Evolutionary conservation across 2,113 vertebrate genomes (phyloP), one percentile per base, ranked within the genome.

Genomic region (Deroptyus accipitrinus): DNA sequence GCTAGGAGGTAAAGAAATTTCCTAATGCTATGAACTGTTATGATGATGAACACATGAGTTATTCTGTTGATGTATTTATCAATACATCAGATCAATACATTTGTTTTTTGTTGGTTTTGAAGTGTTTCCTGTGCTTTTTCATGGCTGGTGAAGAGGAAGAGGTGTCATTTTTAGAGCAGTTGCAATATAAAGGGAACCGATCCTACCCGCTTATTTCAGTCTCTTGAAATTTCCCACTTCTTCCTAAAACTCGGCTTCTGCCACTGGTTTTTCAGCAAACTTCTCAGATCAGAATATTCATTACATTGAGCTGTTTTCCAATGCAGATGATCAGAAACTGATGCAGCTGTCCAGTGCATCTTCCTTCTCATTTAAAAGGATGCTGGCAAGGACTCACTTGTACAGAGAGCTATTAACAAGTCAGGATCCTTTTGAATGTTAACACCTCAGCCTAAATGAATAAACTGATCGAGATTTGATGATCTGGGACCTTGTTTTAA

Each of bases 381-480:
- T 4, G 19, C 9, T 57, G 31, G 52, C 30, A n/a, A 84, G 51
- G n/a, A 9, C 17, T 33, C 35, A 39, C 35, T 9, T 17, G 23
- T 7, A 57, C 15, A 30, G 39, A 27, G 20, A 17, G 41, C 63
- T 62, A 14, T 1, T 22, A 74, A 59, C 1, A 2, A 0, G 5
- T 39, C 51, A 25, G 37, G 35, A 30, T 67, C 70, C 30, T 62
- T 86, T 23, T 35, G 51, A 52, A 46, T n/a, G 15, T 35, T 28
- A 63, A 86, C 18, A 33, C 28, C 27, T 37, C 48, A n/a, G 52
- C 61, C 49, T 61, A 31, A 33, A 62, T 30, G 46, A 90, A 88
- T 30, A 42, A 73, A 62, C 66, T 30, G 42, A 70, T 59, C 20
- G 12, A 83, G 76, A 49, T 9, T 15, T 13, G 64, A 63, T 35